Evolutionary conservation across 2,888 invertebrate genomes (phyloP), one percentile per base, ranked within the genome.

Genomic region (Drosophila paramelanica): DNA sequence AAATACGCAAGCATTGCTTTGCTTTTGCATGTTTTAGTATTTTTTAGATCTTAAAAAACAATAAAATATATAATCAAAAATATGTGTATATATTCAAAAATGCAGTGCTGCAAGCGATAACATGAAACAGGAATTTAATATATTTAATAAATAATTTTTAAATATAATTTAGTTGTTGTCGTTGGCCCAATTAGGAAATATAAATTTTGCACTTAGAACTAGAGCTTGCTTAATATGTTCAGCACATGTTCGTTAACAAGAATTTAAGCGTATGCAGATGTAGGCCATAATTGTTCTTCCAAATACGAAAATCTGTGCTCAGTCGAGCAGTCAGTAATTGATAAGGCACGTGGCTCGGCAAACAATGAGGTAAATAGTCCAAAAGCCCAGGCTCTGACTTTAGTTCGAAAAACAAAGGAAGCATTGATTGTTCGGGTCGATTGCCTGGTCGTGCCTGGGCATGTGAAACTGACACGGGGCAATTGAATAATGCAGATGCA

Each of bases 401-500:
- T 17, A 36, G 51, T 11, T 14, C 17, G 51, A 13, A 56, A 47
- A 47, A 75, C 55, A 67, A 74, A 47, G 60, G 42, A n/a, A 42
- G 27, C 46, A 36, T 52, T 59, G 60, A 61, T 57, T 70, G 47
- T 71, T 69, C 57, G 66, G 36, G 39, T 13, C 55, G 55, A 59
- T 78, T 62, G 65, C 42, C 43, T 46, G 50, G 49, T 20, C 47
- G 49, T 59, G 69, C 33, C 36, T 49, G 46, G 58, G 52, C 83
- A 68, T 79, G 64, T 67, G 77, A 67, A 69, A 61, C 57, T 39
- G 60, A 78, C 41, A 56, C 58, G 57, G 59, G 61, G 8, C 52
- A 60, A 65, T 67, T 81, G 69, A 74, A 73, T 76, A 77, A 81
- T 77, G 75, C 70, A 82, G 62, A 61, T 74, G 72, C 52, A 66